These are phyloP conservation scores for Xenopus borealis DNA, from an alignment of 2,113 vertebrate genomes.

Conservation along the genomic window DNA sequence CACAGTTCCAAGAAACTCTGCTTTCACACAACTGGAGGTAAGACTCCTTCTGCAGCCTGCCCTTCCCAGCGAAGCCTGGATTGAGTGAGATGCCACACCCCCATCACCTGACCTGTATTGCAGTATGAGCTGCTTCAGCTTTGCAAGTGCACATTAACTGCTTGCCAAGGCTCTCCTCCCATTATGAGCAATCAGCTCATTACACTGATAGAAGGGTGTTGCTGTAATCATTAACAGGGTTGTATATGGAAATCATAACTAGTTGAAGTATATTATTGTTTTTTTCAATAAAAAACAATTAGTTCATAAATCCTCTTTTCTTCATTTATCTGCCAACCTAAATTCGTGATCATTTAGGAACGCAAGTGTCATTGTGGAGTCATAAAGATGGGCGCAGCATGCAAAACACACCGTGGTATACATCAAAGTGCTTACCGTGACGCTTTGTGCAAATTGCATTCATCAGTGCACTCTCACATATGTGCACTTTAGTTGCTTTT, in stretches of 20 bases:
- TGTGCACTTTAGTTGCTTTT: too few relatives aligned
- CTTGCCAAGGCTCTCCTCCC: slow-evolving; percentile 18
- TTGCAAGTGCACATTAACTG: slow-evolving; percentile 32
- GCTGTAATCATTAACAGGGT: slow-evolving; percentile 3
- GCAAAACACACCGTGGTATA: too few relatives aligned
- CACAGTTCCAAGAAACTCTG: slow-evolving; percentile 11
- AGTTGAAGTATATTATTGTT: too few relatives aligned
- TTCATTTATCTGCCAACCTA: too few relatives aligned
- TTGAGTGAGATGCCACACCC: slow-evolving; percentile 24
- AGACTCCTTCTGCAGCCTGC: slow-evolving; percentile 22
- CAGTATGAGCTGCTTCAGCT: slow-evolving; percentile 34
- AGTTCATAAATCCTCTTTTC: too few relatives aligned
- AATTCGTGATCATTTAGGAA: too few relatives aligned
- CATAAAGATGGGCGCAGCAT: too few relatives aligned
- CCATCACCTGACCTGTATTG: slow-evolving; percentile 46
- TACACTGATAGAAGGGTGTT: slow-evolving; percentile 2
- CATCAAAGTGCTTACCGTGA: too few relatives aligned
- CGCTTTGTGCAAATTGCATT: too few relatives aligned
- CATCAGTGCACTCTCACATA: too few relatives aligned
- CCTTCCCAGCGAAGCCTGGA: slow-evolving; percentile 24
- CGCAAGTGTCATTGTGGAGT: too few relatives aligned
- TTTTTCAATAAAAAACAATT: too few relatives aligned
- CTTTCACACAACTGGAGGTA: slow-evolving; percentile 19
- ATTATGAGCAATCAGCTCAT: slow-evolving; percentile 16
- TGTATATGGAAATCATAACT: slow-evolving; percentile 1